A percentile compares a stretch with the other conserved stretches of the same genome.
phyloP scores from a whole-genome alignment of 2,797 vertebrate species.

The Notolabrus celidotus region DNA sequence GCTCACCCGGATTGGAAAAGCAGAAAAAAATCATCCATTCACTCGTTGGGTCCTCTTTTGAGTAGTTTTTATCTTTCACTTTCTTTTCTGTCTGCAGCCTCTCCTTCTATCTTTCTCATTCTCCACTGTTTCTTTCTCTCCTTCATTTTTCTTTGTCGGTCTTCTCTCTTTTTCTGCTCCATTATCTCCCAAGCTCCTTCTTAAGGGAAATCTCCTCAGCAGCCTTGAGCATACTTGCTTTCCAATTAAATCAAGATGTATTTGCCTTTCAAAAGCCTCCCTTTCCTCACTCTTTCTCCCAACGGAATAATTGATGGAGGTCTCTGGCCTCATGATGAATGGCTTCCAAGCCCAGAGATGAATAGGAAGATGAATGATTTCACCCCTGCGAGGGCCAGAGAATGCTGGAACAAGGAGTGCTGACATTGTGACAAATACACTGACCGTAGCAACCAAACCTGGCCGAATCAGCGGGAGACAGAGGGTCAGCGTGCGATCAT shows the following conservation, averaged over 20 bases:
- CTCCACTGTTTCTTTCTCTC: slow-evolving; percentile 9
- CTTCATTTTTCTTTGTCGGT: slow-evolving; percentile 35
- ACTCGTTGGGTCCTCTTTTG: slow-evolving; percentile 23
- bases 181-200: slow-evolving; percentile 67
- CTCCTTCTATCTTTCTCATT: slow-evolving; percentile 25
- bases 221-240: slow-evolving; percentile 79
- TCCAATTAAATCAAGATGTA: slow-evolving; percentile 90
- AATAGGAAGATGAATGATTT: slow-evolving; percentile 88
- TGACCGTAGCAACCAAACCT: slow-evolving; percentile 79
- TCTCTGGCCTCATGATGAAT: slow-evolving; percentile 86
- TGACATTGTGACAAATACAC: slow-evolving; percentile 89
- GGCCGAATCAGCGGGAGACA: slow-evolving; percentile 74
- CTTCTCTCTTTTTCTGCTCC: slow-evolving; percentile 38
- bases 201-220: slow-evolving; percentile 80
- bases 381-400: slow-evolving; percentile 68
- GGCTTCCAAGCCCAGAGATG: slow-evolving; percentile 81
- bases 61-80: slow-evolving; percentile 25
- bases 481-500: slow-evolving; percentile 34
- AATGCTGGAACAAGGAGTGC: slow-evolving; percentile 79
- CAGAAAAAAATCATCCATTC: slow-evolving; percentile 47
- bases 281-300: slow-evolving; percentile 77
- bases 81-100: slow-evolving; percentile 23
- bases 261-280: slow-evolving; percentile 86
- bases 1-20: slow-evolving; percentile 31
- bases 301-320: slow-evolving; percentile 87